Evolutionary conservation across 2,797 vertebrate genomes (phyloP).

Genomic region (Sebastes miniatus): DNA sequence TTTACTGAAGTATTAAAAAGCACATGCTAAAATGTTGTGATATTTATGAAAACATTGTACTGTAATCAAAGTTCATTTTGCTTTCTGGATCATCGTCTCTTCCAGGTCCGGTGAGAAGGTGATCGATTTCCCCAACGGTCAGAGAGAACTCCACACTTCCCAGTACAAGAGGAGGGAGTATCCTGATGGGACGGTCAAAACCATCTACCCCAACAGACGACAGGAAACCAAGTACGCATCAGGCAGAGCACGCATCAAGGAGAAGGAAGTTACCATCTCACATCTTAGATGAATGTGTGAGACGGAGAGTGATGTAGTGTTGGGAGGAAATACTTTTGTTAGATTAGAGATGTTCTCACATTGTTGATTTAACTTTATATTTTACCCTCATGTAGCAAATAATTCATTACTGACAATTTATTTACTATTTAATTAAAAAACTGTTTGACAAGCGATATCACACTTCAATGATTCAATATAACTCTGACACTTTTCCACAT

Average conservation of each 20-base stretch:
- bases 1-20: no score
- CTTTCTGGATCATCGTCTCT: neutral
- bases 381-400: neutral
- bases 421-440: neutral
- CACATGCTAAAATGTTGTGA: neutral
- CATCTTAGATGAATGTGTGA: neutral
- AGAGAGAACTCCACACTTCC: constrained; percentile 77
- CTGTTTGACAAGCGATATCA: neutral
- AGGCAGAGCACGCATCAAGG: constrained; percentile 65
- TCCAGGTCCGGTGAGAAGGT: constrained; percentile 80
- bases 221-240: constrained; percentile 74
- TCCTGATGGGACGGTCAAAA: constrained; percentile 79
- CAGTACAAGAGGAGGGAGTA: constrained; percentile 80
- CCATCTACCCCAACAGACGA: constrained; percentile 67
- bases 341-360: neutral
- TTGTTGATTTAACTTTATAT: neutral
- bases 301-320: neutral
- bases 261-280: constrained; percentile 29
- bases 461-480: neutral
- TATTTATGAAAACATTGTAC: neutral
- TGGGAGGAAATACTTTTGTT: neutral
- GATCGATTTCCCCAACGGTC: constrained; percentile 76
- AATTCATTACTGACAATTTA: neutral
- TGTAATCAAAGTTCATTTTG: neutral
- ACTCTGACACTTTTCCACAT: neutral